A percentile compares a stretch with the other conserved stretches of the same genome.
Conservation (phyloP, 2,113 vertebrate genomes). For the Pteronura brasiliensis region DNA sequence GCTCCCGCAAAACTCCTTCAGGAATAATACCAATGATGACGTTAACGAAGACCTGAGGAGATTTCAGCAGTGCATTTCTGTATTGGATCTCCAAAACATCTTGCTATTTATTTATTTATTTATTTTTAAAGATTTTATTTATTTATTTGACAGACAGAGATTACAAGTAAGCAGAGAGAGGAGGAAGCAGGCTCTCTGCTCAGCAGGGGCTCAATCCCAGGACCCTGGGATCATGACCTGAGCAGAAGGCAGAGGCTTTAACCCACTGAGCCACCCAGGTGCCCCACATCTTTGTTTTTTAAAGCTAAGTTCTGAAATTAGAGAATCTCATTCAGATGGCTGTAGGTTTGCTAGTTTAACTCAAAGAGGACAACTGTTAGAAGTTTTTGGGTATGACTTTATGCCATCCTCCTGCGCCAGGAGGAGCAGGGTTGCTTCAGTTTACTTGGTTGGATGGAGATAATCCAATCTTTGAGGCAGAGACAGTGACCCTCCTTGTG, state of each 20-base stretch:
- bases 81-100: neutral
- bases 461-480: neutral
- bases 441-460: neutral
- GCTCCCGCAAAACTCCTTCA: neutral
- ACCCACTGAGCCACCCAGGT: no score
- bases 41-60: neutral
- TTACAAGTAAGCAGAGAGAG: no score
- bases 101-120: neutral
- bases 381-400: neutral
- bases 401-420: accelerated
- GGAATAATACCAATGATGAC: neutral
- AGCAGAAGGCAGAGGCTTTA: no score
- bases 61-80: neutral
- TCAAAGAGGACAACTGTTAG: neutral
- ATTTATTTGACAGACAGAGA: no score
- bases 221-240: no score
- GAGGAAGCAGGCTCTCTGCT: no score
- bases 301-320: neutral
- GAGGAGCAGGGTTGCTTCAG: neutral
- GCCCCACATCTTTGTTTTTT: neutral
- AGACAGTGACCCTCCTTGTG: neutral
- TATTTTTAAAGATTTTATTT: no score
- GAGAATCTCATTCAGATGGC: neutral
- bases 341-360: neutral
- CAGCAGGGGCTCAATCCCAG: no score